These are phyloP conservation scores for Uropsilus gracilis DNA, from an alignment of 2,113 vertebrate genomes.

Conservation along the genomic window DNA sequence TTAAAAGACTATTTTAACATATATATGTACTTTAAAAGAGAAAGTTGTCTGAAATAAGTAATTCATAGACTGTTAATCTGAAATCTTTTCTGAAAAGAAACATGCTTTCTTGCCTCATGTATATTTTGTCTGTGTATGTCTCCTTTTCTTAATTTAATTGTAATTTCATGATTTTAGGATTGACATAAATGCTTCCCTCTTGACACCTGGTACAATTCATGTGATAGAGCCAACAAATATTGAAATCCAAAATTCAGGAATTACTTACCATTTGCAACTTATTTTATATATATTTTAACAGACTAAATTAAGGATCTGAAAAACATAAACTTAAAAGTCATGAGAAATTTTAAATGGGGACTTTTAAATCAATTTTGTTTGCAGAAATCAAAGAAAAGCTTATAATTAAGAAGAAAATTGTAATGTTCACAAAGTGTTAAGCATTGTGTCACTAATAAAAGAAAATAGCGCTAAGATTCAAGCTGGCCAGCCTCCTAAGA, in stretches of 20 bases:
- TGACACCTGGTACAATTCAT: neutral
- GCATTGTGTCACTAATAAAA: no score
- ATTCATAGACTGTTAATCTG: neutral
- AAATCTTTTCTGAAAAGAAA: neutral
- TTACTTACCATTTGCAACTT: neutral
- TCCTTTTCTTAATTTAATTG: neutral
- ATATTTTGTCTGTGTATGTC: neutral
- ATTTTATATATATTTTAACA: no score
- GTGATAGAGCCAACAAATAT: neutral
- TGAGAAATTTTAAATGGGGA: neutral
- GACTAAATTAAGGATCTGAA: neutral
- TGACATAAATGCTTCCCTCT: neutral
- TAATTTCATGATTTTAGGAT: neutral
- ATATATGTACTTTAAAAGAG: neutral
- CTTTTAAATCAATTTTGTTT: neutral
- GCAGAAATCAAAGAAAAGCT: neutral
- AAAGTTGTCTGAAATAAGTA: neutral
- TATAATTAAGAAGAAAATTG: neutral
- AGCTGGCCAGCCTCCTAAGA: neutral
- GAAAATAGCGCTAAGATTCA: neutral
- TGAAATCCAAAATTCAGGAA: neutral
- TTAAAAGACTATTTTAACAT: neutral
- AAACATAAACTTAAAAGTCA: neutral
- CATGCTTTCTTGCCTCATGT: neutral
- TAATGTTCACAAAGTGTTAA: neutral